Evolutionary conservation across 1,140 invertebrate species (phyloP), one percentile per base, ranked within the genome.

Genomic region (Platyscapa corneri): DNA sequence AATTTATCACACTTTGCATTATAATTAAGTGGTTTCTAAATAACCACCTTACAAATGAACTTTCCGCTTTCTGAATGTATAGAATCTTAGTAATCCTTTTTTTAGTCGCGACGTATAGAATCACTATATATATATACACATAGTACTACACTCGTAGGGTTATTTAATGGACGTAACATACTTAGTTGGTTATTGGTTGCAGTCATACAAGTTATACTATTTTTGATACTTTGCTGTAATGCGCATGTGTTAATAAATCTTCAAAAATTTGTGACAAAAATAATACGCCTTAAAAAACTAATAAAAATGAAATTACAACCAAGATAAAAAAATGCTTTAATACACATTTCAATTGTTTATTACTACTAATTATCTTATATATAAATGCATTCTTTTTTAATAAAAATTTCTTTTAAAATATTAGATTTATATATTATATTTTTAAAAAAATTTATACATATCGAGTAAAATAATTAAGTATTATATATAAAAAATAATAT

Each of bases 1-100:
- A 96, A 92, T 99, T 99, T 49, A 99, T 96, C 39, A 99, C 95
- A 94, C 97, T 98, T 93, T 99, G 98, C 98, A 99, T 99, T 89
- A 83, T 89, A 74, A 82, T 42, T 32, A 46, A 80, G 39, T 64
- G 7, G 8, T 78, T 16, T 32, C 10, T n/a, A 30, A 30, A 20
- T 0, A 76, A 16, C 30, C 27, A 46, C 46, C 27, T 76, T 12
- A 20, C 75, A 77, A 77, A 53, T 20, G n/a, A 77, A 53, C n/a
- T 77, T 53, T 77, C 2, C 37, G 46, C 75, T 27, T 77, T 77
- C 37, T 8, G 12, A 74, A 74, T 74, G 20, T 42, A 72, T 67
- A 3, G 8, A 74, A 74, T 74, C 37, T 18, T 42, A 74, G 27
- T 27, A 23, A 74, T 39, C 70, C 37, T 42, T 42, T n/a, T 74